Evolutionary conservation across 2,888 invertebrate genomes (phyloP).

Genomic region (Scelioninae gen. 2): DNA sequence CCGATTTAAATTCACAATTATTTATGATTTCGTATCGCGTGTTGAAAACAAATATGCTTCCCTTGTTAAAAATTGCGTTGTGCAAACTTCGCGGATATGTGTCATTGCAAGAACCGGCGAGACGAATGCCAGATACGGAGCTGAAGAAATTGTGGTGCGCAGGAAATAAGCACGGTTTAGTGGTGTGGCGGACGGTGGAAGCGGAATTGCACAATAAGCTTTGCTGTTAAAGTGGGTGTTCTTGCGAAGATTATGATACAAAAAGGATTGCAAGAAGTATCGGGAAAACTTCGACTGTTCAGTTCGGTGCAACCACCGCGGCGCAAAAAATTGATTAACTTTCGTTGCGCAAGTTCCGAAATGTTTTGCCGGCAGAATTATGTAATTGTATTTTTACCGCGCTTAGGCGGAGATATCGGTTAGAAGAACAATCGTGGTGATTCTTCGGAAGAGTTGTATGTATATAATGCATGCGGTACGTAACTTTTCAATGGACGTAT

Average conservation of each 20-base stretch:
- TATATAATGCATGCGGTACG: too few species aligned
- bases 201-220: slow-evolving; percentile 38
- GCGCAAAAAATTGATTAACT: too few species aligned
- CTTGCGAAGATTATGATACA: slow-evolving; percentile 22
- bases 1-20: slow-evolving; percentile 8
- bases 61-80: slow-evolving; percentile 29
- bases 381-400: too few species aligned
- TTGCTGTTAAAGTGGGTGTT: slow-evolving; percentile 41
- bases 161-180: slow-evolving; percentile 47
- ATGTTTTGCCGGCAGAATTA: too few species aligned
- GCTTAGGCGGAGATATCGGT: too few species aligned
- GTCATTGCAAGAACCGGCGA: slow-evolving; percentile 30
- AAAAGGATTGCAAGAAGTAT: slow-evolving; percentile 33
- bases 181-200: slow-evolving; percentile 20
- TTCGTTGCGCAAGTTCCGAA: too few species aligned
- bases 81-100: slow-evolving; percentile 14
- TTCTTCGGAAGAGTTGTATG: too few species aligned
- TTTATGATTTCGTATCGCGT: background rate
- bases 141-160: slow-evolving; percentile 38
- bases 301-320: too few species aligned
- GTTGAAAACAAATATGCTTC: background rate
- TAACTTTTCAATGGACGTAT: too few species aligned
- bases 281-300: slow-evolving; percentile 12
- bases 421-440: too few species aligned
- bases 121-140: slow-evolving; percentile 48